Base-by-base conservation (phyloP, 2,113 vertebrate species). In the Natator depressus region DNA sequence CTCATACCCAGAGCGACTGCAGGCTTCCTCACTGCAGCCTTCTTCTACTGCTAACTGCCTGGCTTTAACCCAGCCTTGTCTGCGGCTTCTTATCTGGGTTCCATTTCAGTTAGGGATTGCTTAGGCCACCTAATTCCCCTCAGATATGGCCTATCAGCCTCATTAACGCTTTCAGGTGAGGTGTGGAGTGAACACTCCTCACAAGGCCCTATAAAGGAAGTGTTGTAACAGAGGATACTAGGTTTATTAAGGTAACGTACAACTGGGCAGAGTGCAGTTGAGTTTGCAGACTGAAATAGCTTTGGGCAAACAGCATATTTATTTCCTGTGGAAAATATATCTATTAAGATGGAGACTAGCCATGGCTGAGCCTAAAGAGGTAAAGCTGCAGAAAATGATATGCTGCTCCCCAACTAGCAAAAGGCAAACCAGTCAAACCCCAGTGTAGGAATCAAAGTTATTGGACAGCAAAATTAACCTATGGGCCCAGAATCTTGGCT, bases 321-420 rank as follows among this genome's bases (percentile, higher is more conserved):
- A 97, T 97, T 97, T 97, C 96, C 97, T 97, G 94, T 97, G 97
- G 97, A 97, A 97, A 97, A 96, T 89, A 87, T 95, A 94, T 95
- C 91, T 95, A 95, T 96, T 96, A 96, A 96, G 94, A 87, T 95
- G 85, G 83, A 95, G 81, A 95, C 88, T 81, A 87, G 92, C 31
- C 47, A 94, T 59, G 13, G 31, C 89, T 92, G 75, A 88, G 57
- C 80, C 49, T 51, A 94, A 65, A 42, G 78, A 1, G 0, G 51
- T 76, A 53, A 95, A 93, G 89, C 80, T 85, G 47, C 38, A 3
- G 62, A 35, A 65, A 5, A 14, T 35, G 16, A 27, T 80, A 46
- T 50, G 90, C 10, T 27, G 4, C 46, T 76, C 24, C 22, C 20
- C 38, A 46, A 22, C 35, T 38, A 72, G n/a, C 65, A 72, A 83